phyloP scores from a whole-genome alignment of 2,888 invertebrate species.

The Latheticus oryzae region DNA sequence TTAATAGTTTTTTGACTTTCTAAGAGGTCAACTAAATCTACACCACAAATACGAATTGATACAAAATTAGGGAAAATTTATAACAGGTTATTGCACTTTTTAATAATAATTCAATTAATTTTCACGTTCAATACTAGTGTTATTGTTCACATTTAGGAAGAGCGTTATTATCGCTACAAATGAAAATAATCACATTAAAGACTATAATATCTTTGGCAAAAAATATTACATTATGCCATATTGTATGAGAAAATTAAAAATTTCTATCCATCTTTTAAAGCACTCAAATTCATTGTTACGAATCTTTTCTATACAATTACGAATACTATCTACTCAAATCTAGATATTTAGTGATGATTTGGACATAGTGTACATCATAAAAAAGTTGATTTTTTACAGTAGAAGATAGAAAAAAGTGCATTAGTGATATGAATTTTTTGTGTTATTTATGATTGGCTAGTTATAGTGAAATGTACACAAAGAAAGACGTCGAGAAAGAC shows the following conservation, averaged over 20 bases:
- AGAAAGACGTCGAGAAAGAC: conserved; percentile 15
- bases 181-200: conserved; percentile 10
- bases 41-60: no score
- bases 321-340: not conserved
- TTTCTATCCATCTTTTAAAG: no score
- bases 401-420: conserved; percentile 22
- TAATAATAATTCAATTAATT: no score
- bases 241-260: no score
- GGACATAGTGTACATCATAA: conserved; percentile 23
- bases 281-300: conserved; percentile 17
- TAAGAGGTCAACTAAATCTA: no score
- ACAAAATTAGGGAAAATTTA: no score
- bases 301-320: not conserved
- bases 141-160: conserved; percentile 24
- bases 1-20: no score
- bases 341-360: conserved; percentile 5
- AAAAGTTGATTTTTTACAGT: conserved; percentile 9
- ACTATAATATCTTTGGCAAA: conserved; percentile 25
- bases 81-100: no score
- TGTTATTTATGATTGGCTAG: conserved; percentile 10
- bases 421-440: conserved; percentile 22
- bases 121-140: no score
- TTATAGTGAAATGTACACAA: conserved; percentile 10
- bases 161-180: conserved; percentile 24
- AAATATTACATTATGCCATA: conserved; percentile 7